phyloP scores from a whole-genome alignment of 2,113 vertebrate species.

The Pitta sordida region DNA sequence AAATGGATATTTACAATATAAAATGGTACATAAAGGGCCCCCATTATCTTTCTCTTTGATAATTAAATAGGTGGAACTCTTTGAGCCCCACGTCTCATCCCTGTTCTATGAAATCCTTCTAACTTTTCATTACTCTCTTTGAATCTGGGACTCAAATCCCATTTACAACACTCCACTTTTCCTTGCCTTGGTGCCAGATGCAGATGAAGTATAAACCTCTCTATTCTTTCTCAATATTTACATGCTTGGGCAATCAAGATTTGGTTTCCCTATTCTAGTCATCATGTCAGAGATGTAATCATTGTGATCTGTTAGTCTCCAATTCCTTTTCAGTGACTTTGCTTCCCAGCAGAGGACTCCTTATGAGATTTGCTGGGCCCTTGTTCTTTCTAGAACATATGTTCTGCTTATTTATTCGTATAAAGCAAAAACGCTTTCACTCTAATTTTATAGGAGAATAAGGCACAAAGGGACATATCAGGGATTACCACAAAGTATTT shows the following conservation, averaged over 20 bases:
- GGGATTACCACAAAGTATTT: neutral
- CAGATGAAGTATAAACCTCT: neutral
- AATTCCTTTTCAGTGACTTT: neutral
- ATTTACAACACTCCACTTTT: neutral
- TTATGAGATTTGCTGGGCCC: neutral
- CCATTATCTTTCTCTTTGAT: slow-evolving; percentile 1
- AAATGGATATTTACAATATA: neutral
- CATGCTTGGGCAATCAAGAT: neutral
- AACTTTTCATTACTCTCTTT: neutral
- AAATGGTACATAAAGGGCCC: neutral
- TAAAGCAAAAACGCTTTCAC: neutral
- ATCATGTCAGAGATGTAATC: neutral
- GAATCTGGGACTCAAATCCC: neutral
- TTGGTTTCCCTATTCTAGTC: neutral
- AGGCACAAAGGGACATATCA: neutral
- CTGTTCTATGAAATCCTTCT: neutral
- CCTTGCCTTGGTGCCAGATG: neutral
- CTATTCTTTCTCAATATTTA: neutral
- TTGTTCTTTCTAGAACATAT: neutral
- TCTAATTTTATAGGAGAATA: neutral
- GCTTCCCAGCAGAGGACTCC: neutral
- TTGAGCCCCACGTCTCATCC: neutral
- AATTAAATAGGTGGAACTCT: neutral
- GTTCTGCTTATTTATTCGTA: neutral
- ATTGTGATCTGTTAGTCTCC: neutral